Base-by-base conservation (phyloP, 2,797 vertebrate genomes). In the Rhynchotus rufescens region DNA sequence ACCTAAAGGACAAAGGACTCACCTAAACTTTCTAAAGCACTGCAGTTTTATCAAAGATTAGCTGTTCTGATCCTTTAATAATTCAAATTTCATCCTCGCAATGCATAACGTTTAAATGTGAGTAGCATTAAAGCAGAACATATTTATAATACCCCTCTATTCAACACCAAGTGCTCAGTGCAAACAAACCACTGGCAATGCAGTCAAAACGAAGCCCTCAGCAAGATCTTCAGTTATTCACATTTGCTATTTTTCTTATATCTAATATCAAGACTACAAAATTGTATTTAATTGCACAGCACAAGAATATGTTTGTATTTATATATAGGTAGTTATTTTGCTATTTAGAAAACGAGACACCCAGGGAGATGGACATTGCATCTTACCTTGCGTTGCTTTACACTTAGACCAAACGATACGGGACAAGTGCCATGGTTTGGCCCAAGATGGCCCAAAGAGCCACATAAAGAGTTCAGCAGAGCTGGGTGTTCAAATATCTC, bases 1-100 rank as follows among this genome's bases (percentile, higher is more conserved):
- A 93, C 80, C 62, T 93, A 80, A 96, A 96, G 95, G 94, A 96
- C 94, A 92, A 96, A 90, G 56, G 62, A 91, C 75, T 84, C 6
- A 0, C 80, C 80, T 87, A 76, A 94, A 95, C 75, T 91, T 95
- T 89, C 76, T 87, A 4, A 92, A 90, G 77, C 36, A 88, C 64
- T 87, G 82, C 25, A 47, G 45, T 93, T 90, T 91, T 81, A 92
- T 68, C 67, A 68, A 87, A 71, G 74, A 92, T 87, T 94, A 92
- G 76, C 77, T 86, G 60, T n/a, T 90, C 77, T 80, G 88, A 89
- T 88, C 91, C 82, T 93, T 96, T 77, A 94, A 80, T 95, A 96
- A 94, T 94, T 94, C 85, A 95, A 44, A 60, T 42, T 86, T 65
- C 92, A 77, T 65, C 67, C 72, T 76, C 90, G 65, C 77, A 87